Conservation (phyloP, 2,113 vertebrate species). For the Pristiophorus japonicus region DNA sequence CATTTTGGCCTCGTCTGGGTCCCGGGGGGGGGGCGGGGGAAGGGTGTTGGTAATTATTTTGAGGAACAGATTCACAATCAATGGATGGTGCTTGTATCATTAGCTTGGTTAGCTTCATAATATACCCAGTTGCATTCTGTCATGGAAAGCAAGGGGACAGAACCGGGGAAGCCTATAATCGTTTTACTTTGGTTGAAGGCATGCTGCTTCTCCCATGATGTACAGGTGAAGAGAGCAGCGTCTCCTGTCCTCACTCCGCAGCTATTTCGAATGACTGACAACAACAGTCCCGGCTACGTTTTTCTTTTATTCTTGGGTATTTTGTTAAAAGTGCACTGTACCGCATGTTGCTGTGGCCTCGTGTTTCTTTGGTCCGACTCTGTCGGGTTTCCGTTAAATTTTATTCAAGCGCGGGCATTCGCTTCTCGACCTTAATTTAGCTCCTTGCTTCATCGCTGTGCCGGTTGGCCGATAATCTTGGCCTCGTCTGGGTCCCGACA, state of each 20-base stretch:
- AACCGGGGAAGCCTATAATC: neutral
- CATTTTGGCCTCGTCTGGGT: no score
- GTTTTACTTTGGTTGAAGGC: neutral
- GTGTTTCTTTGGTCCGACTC: neutral
- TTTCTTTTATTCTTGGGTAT: neutral
- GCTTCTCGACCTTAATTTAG: neutral
- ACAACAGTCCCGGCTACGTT: neutral
- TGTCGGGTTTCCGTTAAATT: neutral
- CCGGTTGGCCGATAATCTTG: neutral
- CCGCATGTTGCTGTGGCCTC: neutral
- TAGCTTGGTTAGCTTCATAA: neutral
- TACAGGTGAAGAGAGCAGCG: neutral
- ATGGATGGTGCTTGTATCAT: neutral
- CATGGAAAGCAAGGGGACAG: neutral
- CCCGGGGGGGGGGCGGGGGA: no score
- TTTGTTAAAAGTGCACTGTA: neutral
- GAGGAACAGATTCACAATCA: neutral
- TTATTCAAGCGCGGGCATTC: neutral
- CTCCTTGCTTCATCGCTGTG: neutral
- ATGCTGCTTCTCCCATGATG: neutral
- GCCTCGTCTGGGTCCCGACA: neutral
- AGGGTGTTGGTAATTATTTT: conserved; percentile 14
- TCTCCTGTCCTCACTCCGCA: neutral
- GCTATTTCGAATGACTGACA: neutral
- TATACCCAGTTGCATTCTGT: neutral